A percentile compares a stretch with the other conserved stretches of the same genome.
Conservation (phyloP, 2,888 invertebrate species). For the Drosophila meridiana region DNA sequence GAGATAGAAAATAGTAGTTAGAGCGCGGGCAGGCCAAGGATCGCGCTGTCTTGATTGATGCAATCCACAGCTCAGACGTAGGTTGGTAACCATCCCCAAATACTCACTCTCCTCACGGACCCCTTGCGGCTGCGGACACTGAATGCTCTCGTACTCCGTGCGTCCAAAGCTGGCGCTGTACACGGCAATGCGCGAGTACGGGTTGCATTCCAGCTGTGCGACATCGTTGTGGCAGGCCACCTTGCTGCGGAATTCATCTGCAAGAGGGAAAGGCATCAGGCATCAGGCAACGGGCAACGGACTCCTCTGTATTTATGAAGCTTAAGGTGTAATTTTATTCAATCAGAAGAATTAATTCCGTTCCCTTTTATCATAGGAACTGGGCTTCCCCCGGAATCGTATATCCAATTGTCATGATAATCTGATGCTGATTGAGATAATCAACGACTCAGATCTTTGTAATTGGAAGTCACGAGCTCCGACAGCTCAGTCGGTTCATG, state of each 20-base stretch:
- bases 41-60: conserved; percentile 43
- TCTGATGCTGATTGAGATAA: conserved; percentile 43
- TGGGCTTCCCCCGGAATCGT: background rate
- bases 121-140: conserved; percentile 94
- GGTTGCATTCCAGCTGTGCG: conserved; percentile 94
- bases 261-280: conserved; percentile 69
- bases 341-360: background rate
- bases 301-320: background rate
- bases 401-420: conserved; percentile 32
- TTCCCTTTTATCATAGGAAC: background rate
- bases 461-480: conserved; percentile 60
- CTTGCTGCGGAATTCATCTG: conserved; percentile 97
- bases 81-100: background rate
- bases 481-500: conserved; percentile 25
- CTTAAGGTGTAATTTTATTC: conserved; percentile 1
- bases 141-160: conserved; percentile 94
- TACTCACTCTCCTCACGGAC: conserved; percentile 95
- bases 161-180: conserved; percentile 98
- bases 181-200: conserved; percentile 94
- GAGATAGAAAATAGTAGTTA: conserved; percentile 19
- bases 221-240: conserved; percentile 96
- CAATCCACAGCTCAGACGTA: conserved; percentile 4
- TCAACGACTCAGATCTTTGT: conserved; percentile 55
- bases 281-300: background rate
- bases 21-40: conserved; percentile 7